These are phyloP conservation scores for Hipposideros larvatus DNA, from an alignment of 2,797 vertebrate genomes.

Conservation along the genomic window DNA sequence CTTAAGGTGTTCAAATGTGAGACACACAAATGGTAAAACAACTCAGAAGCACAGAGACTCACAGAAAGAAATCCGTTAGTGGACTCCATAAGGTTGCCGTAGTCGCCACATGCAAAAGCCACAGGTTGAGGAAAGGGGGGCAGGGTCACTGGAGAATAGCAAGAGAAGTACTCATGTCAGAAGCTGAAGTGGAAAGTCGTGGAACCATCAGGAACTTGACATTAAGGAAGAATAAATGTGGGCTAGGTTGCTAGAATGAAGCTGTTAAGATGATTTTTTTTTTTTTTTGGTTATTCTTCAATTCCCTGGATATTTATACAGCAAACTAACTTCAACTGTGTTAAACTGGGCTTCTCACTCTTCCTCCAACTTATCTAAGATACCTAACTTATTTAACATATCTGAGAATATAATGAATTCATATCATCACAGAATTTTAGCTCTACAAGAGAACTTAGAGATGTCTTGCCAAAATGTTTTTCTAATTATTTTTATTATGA, in stretches of 20 bases:
- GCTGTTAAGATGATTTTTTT: background rate
- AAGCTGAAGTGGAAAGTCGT: background rate
- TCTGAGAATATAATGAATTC: conserved; percentile 6
- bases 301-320: background rate
- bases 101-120: background rate
- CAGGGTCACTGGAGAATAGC: too few species aligned
- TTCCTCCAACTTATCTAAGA: background rate
- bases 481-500: conserved; percentile 50
- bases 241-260: background rate
- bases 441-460: background rate
- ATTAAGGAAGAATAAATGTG: background rate
- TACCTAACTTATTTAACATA: background rate
- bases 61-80: background rate
- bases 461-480: conserved; percentile 8
- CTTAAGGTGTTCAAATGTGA: background rate
- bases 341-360: background rate
- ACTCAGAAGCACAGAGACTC: background rate
- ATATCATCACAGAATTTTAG: background rate
- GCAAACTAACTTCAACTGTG: background rate
- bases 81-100: background rate
- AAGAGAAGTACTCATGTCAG: background rate
- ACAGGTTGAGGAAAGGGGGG: background rate
- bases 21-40: background rate
- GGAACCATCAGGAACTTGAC: background rate
- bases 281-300: background rate